Evolutionary conservation across 2,113 vertebrate species (phyloP), one percentile per base, ranked within the genome.

Genomic region (Cygnus atratus): DNA sequence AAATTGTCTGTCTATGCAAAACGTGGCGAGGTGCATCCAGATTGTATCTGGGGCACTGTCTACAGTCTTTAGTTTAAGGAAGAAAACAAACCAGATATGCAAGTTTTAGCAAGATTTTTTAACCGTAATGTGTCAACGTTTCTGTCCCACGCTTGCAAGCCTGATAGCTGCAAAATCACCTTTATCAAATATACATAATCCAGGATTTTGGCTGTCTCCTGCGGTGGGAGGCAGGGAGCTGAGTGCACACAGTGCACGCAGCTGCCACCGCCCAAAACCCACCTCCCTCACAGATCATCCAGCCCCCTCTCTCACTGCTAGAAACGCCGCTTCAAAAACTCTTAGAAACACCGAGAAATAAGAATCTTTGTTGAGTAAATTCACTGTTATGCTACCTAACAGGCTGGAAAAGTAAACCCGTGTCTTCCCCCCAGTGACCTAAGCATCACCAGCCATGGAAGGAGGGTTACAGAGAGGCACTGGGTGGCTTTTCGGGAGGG

Each of bases 1-100:
- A 95, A 95, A 94, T 33, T 94, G 93, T 79, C 91, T 92, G 71
- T 44, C 94, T 95, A 28, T 73, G 95, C 93, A 86, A 77, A 97
- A 95, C 63, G 37, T 80, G 87, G 78, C 67, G 87, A 96, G 95
- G 94, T 96, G 90, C 87, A 88, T 90, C 94, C 72, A 74, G 63
- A 46, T 63, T 74, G 6, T 91, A 95, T 87, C 90, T 91, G 80
- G 76, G 87, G 57, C 73, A 48, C 66, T 17, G 75, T 33, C 87
- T 90, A 12, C 63, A 70, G 75, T 20, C 83, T 90, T 87, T 35
- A 41, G 62, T 63, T 74, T 83, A 68, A 82, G 82, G 90, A 91
- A 55, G 88, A 92, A 92, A 93, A 84, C 66, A 10, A 67, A 92
- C 84, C 84, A 89, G 78, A 82, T 66, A 79, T 31, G 78, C 67